phyloP scores from a whole-genome alignment of 2,113 vertebrate genomes.

The Erythrocercus mccallii region DNA sequence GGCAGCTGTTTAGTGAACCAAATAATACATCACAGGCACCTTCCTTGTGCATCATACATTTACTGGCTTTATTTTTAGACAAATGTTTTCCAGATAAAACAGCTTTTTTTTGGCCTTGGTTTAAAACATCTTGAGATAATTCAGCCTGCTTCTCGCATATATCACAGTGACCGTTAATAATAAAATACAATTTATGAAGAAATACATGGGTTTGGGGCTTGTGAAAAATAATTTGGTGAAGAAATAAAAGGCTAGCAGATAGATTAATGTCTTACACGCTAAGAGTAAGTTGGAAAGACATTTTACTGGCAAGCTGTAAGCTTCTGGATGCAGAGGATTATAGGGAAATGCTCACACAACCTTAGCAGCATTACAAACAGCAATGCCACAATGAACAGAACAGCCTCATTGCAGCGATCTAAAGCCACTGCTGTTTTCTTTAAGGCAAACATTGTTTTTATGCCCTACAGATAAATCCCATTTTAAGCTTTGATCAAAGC shows the following conservation, averaged over 20 bases:
- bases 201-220: neutral
- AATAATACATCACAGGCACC: neutral
- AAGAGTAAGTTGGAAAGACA: neutral
- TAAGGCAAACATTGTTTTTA: slow-evolving; percentile 71
- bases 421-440: slow-evolving; percentile 63
- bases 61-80: neutral
- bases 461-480: slow-evolving; percentile 74
- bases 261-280: neutral
- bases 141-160: neutral
- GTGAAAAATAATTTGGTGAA: neutral
- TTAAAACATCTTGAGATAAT: neutral
- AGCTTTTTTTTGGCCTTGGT: neutral
- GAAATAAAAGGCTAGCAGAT: neutral
- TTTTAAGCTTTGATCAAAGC: slow-evolving; percentile 80
- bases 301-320: slow-evolving; percentile 22
- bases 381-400: slow-evolving; percentile 13
- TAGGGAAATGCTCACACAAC: slow-evolving; percentile 17
- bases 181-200: neutral
- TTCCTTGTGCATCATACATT: neutral
- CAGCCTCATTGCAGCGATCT: slow-evolving; percentile 33
- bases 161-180: neutral
- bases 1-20: neutral
- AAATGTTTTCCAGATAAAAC: neutral
- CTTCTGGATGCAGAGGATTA: slow-evolving; percentile 36
- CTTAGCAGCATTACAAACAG: slow-evolving; percentile 37